Base-by-base conservation (phyloP, 2,888 invertebrate genomes). In the Xestia c-nigrum region DNA sequence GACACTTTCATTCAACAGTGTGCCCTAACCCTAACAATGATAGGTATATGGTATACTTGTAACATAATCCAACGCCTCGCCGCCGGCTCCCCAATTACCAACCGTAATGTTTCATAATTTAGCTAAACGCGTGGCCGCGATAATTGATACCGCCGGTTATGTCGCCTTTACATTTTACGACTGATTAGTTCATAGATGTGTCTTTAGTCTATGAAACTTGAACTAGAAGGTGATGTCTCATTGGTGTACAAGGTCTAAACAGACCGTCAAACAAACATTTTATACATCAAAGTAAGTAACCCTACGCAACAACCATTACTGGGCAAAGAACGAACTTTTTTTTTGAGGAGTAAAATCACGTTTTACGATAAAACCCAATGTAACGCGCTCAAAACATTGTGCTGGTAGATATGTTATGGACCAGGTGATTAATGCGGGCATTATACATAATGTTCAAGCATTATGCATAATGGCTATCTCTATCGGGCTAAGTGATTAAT, bases 21-120 rank as follows among this genome's bases (percentile, higher is more conserved):
- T 76, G 31, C 0, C 16, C 59, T 19, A 7, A 38, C 50, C 81
- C 71, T 69, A 24, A 66, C 57, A 59, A 12, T 16, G 38, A 46
- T 81, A 81, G 57, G 65, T 81, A 81, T 61, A 80, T 40, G 68
- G 21, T 72, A 43, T 52, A 76, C 71, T 59, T 69, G 90, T 87
- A 88, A 89, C 88, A 86, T 91, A 90, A 90, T 90, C 89, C 81
- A 70, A 73, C 64, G 73, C 86, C 83, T 84, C 66, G 74, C 87
- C 82, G 84, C 73, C 66, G 80, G 81, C 52, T 79, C 76, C 81
- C 85, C 90, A 90, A 92, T 91, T 92, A 89, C 81, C 71, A 67
- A 14, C 77, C 24, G 79, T 90, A 91, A 92, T 92, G 90, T 90
- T 84, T 90, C 92, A 91, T 92, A 92, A 92, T 91, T 92, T 89